These are phyloP conservation scores for Smittia aterrima DNA, from an alignment of 2,888 invertebrate species.

Conservation along the genomic window DNA sequence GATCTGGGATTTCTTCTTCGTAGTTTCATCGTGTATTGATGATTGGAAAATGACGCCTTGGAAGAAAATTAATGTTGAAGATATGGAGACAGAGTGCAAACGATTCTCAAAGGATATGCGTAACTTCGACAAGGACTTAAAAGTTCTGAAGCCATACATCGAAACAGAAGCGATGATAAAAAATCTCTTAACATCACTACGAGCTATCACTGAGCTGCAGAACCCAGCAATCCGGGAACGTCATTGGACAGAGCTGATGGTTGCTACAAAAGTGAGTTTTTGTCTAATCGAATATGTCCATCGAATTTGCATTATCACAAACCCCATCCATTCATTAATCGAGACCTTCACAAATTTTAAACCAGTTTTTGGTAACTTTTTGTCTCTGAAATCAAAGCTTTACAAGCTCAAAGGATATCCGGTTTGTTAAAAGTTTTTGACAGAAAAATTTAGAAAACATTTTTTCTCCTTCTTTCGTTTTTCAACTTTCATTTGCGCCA, in stretches of 20 bases:
- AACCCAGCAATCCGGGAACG: conserved; percentile 91
- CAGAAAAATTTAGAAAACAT: neutral
- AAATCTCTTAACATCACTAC: conserved; percentile 88
- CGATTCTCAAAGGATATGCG: conserved; percentile 83
- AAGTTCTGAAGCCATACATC: conserved; percentile 75
- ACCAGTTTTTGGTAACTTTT: neutral
- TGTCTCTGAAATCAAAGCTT: conserved; percentile 18
- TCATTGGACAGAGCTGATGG: conserved; percentile 93
- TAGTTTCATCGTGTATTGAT: conserved; percentile 77
- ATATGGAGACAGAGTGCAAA: conserved; percentile 93
- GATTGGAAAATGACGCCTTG: conserved; percentile 93
- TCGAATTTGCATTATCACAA: neutral
- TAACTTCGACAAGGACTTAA: conserved; percentile 76
- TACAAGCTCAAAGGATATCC: conserved; percentile 38
- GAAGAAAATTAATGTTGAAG: conserved; percentile 91
- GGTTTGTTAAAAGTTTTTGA: conserved; percentile 30
- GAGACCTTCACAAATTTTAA: neutral
- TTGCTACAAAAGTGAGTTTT: conserved; percentile 73
- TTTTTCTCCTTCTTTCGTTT: neutral
- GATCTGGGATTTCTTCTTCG: conserved; percentile 85
- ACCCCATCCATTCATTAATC: neutral
- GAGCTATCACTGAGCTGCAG: conserved; percentile 90
- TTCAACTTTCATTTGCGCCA: conserved; percentile 1
- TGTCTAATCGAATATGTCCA: conserved; percentile 44
- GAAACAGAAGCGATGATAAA: conserved; percentile 78